phyloP scores from a whole-genome alignment of 2,113 vertebrate genomes.

The Lepus timidus region DNA sequence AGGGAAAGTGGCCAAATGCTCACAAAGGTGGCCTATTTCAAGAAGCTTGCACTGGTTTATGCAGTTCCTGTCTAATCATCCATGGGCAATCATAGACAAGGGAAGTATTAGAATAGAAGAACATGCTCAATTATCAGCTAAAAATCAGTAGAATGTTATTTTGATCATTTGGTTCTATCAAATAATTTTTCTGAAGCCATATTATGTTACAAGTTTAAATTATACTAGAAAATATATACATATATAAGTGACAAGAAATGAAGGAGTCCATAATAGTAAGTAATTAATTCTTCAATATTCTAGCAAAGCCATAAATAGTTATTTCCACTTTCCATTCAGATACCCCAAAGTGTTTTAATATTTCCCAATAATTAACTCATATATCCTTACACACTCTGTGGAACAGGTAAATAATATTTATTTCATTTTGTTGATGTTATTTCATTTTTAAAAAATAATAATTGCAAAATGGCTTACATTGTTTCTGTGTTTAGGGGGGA shows the following conservation, averaged over 20 bases:
- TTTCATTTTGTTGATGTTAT: constrained; percentile 37
- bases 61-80: neutral
- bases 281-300: constrained; percentile 67
- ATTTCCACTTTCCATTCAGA: constrained; percentile 71
- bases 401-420: constrained; percentile 66
- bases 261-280: neutral
- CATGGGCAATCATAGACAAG: neutral
- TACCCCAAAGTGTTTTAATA: constrained; percentile 59
- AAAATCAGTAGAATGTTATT: neutral
- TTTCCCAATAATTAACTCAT: constrained; percentile 75
- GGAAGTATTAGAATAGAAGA: constrained; percentile 47
- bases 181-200: constrained; percentile 3
- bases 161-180: constrained; percentile 48
- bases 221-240: constrained; percentile 33
- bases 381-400: constrained; percentile 61
- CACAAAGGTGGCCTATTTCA: constrained; percentile 3
- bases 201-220: constrained; percentile 28
- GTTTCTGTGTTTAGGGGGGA: neutral
- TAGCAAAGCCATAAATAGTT: constrained; percentile 67
- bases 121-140: constrained; percentile 41
- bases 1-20: constrained; percentile 5
- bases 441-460: neutral
- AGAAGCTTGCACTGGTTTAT: neutral
- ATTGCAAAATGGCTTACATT: constrained; percentile 30
- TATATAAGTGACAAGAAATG: neutral